Conservation (phyloP, 2,113 vertebrate species). For the Pseudorhombus dupliciocellatus region DNA sequence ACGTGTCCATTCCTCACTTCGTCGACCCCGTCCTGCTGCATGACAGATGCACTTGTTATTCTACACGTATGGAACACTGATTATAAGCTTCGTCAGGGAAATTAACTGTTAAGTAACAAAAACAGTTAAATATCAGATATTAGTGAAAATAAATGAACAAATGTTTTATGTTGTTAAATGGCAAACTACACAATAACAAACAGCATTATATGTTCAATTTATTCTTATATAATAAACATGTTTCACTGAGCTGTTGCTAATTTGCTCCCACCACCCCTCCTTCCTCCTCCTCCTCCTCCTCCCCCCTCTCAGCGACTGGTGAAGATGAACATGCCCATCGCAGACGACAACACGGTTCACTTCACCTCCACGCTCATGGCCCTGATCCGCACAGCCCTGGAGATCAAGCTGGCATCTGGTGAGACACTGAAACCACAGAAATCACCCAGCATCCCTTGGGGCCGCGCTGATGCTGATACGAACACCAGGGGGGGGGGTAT, state of each 20-base stretch:
- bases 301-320: conserved; percentile 88
- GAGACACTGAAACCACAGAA: conserved; percentile 39
- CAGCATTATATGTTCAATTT: too few species aligned
- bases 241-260: too few species aligned
- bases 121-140: too few species aligned
- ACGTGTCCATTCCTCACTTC: conserved; percentile 8
- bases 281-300: too few species aligned
- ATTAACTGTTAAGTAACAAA: too few species aligned
- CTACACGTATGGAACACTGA: conserved; percentile 2
- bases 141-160: too few species aligned
- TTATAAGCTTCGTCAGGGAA: too few species aligned
- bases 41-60: conserved; percentile 26
- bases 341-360: conserved; percentile 90
- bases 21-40: neutral
- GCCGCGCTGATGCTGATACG: conserved; percentile 12
- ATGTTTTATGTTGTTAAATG: too few species aligned
- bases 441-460: conserved; percentile 21
- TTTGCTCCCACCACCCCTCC: conserved; percentile 14
- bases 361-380: conserved; percentile 98
- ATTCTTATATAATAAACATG: too few species aligned
- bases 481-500: conserved; percentile 4
- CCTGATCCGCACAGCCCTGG: conserved; percentile 94
- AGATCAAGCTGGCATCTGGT: conserved; percentile 98
- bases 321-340: conserved; percentile 99
- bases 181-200: too few species aligned